Base-by-base conservation (phyloP, 2,888 invertebrate genomes). In the Rapana venosa region DNA sequence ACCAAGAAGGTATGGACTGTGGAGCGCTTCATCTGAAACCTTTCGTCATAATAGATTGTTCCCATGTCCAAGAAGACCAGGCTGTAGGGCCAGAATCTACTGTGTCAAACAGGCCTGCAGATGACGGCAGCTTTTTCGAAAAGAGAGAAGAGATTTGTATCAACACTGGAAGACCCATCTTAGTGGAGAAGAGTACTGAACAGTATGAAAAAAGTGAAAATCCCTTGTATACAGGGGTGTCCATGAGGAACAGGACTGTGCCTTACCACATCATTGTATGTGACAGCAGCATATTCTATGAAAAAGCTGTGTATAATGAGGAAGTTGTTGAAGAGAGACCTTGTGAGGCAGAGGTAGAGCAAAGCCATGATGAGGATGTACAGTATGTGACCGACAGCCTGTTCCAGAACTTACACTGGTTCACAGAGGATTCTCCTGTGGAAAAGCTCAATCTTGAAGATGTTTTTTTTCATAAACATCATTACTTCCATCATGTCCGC, bases 11-110 rank as follows among this genome's bases (percentile, higher is more conserved):
- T 17, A 83, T 83, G 81, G 81, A 36, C 47, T 47, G 15, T 83
- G 47, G 36, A 2, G 81, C 81, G 8, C 81, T 83, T 83, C 81
- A 83, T 36, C 26, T 83, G 81, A 83, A 83, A 83, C 81, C 81
- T 83, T 47, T 26, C 36, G 47, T 83, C 30, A 47, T 0, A 26
- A 22, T 83, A 11, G 26, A 36, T 83, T 20, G 0, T 22, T 35
- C 36, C 20, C 26, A 26, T 26, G 22, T 36, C 81, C 81, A 47
- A 83, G 81, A 83, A 83, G 81, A 83, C 47, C 20, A 47, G 81
- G 81, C 47, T 0, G 22, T 83, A 22, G 22, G 81, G 20, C 81
- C 81, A 22, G 36, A 83, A 36, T 26, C 20, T 6, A 83, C 6
- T 5, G 0, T 6, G 22, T 47, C 81, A 47, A 26, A 11, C 36